phyloP scores from a whole-genome alignment of 2,113 vertebrate species.

The Daubentonia madagascariensis region DNA sequence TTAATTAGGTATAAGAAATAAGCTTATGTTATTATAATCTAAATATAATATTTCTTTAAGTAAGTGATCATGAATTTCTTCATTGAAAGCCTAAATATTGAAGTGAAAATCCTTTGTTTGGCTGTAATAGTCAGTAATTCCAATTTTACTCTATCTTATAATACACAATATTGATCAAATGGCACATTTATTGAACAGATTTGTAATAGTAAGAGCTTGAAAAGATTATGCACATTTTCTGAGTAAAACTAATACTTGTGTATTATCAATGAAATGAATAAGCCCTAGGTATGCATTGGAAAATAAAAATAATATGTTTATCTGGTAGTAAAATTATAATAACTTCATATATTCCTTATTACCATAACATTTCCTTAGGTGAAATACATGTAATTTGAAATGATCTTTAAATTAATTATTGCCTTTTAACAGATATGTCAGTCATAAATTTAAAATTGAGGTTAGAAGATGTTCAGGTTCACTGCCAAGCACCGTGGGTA shows the following conservation, averaged over 20 bases:
- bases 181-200: background rate
- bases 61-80: background rate
- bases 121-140: background rate
- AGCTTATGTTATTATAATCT: background rate
- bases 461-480: background rate
- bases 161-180: background rate
- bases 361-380: background rate
- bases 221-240: background rate
- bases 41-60: background rate
- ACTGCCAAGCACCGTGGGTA: background rate
- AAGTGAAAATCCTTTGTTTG: background rate
- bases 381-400: background rate
- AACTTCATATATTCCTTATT: background rate
- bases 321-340: background rate
- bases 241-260: background rate
- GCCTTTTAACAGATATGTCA: background rate
- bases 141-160: background rate
- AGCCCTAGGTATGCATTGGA: background rate
- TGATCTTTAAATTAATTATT: background rate
- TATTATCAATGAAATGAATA: conserved; percentile 6
- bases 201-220: background rate
- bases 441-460: background rate
- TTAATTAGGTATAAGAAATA: background rate
- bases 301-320: background rate
- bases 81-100: background rate